Base-by-base conservation (phyloP, 1,140 invertebrate species). In the Bombus terrestris region DNA sequence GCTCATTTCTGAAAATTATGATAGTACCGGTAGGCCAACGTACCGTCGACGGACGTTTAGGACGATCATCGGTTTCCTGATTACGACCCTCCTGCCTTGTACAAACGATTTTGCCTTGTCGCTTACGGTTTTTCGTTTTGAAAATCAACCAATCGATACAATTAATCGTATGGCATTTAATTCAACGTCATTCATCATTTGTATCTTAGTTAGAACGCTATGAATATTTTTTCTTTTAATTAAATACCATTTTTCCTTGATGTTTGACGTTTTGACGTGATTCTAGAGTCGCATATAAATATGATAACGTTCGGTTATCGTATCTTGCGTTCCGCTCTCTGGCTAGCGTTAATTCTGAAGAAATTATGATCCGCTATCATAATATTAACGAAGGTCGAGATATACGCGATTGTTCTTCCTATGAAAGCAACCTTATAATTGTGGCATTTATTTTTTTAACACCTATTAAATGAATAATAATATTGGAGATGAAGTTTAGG, bases 1-100 rank as follows among this genome's bases (percentile, higher is more conserved):
- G 64, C 78, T 89, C 79, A 87, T 81, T 90, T 89, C 82, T 79
- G 88, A 90, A 90, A 90, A 90, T 89, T 85, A 90, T 85, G 79
- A 85, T 85, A 79, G 39, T 18, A 25, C 43, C 77, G 59, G 69
- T 71, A 81, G 78, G 82, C 47, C 81, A 72, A 72, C 53, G 81
- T 64, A 69, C 53, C 39, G 41, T 6, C 72, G 57, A 35, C 76
- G 59, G 13, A 57, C 81, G 62, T 86, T 89, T 83, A 66, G 77
- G 57, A 81, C 77, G 81, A 90, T 90, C 86, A 84, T 89, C 78
- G 88, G 81, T 85, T 89, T 90, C 88, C 86, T 86, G 81, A 90
- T 87, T 87, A 84, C 76, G 86, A 87, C 71, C 86, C 81, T 74
- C 86, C 41, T 53, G 59, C 43, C 57, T 79, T 85, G 75, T 78